Conservation (phyloP, 2,113 vertebrate genomes). For the Notothenia coriiceps region DNA sequence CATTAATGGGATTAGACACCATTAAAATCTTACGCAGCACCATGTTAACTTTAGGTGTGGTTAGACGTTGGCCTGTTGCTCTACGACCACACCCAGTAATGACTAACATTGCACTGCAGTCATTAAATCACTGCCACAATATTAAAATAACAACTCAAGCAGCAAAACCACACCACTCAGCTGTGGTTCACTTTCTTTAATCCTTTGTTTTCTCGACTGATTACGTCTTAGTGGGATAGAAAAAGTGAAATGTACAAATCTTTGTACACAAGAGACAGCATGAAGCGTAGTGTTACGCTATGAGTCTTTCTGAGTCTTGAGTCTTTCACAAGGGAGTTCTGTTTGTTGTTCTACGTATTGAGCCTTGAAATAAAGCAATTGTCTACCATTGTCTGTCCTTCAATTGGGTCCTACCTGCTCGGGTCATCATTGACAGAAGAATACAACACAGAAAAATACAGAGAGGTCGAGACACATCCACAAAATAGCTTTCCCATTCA, state of each 20-base stretch:
- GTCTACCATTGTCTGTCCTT: no score
- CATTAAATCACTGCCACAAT: conserved; percentile 7
- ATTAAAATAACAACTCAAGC: not conserved
- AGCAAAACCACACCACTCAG: not conserved
- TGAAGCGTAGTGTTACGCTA: not conserved
- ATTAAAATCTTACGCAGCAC: not conserved
- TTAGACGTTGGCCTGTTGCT: not conserved
- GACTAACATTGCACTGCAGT: not conserved
- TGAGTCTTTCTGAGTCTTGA: no score
- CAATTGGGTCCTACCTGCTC: no score
- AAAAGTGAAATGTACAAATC: not conserved
- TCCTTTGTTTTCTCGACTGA: not conserved
- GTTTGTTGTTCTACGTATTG: no score
- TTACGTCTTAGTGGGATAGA: not conserved
- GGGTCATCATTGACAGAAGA: no score
- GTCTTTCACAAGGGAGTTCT: no score
- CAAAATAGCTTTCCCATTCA: no score
- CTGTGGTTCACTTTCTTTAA: conserved; percentile 1
- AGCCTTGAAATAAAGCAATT: no score
- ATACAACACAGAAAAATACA: no score
- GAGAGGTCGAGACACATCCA: no score
- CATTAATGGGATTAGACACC: not conserved
- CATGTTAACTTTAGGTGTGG: conserved; percentile 12
- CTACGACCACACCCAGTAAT: conserved; percentile 30
- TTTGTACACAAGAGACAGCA: not conserved